These are phyloP conservation scores for Flabesymbios commensalis DNA, from an alignment of 2,888 invertebrate species.

Conservation along the genomic window DNA sequence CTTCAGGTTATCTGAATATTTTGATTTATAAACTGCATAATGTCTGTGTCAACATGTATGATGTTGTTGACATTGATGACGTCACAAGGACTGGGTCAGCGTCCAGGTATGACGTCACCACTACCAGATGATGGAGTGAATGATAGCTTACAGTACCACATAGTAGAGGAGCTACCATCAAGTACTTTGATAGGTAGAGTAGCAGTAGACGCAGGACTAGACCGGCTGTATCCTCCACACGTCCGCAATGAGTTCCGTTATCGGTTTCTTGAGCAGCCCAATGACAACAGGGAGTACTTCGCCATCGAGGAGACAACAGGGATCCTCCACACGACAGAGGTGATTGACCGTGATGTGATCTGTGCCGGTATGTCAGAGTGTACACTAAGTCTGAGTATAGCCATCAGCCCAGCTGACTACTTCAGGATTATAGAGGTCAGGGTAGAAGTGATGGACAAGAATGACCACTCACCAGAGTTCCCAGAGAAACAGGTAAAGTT, in stretches of 20 bases:
- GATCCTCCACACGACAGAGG: conserved; percentile 20
- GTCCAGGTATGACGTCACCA: too few species aligned
- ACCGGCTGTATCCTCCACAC: conserved; percentile 12
- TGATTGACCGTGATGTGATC: conserved; percentile 32
- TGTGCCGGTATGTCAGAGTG: conserved; percentile 26
- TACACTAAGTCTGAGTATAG: conserved; percentile 21
- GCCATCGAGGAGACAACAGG: conserved; percentile 27
- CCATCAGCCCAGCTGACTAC: conserved; percentile 18
- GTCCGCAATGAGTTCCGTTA: conserved; percentile 22
- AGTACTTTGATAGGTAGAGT: conserved; percentile 32
- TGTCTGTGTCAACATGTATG: too few species aligned
- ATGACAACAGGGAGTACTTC: conserved; percentile 16
- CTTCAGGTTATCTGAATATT: too few species aligned
- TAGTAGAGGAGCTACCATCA: conserved; percentile 22
- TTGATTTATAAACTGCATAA: too few species aligned
- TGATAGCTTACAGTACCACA: not conserved
- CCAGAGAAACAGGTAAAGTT: conserved; percentile 17
- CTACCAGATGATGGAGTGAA: too few species aligned
- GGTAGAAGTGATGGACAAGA: conserved; percentile 31
- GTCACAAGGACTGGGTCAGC: too few species aligned
- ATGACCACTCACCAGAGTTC: conserved; percentile 36
- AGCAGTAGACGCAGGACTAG: conserved; percentile 23
- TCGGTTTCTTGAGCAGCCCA: conserved; percentile 16
- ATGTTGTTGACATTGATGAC: too few species aligned
- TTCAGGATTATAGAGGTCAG: conserved; percentile 26